Conservation (phyloP, 37 sponge, comb jelly and placozoan genomes). For the Hormiphora californensis region DNA sequence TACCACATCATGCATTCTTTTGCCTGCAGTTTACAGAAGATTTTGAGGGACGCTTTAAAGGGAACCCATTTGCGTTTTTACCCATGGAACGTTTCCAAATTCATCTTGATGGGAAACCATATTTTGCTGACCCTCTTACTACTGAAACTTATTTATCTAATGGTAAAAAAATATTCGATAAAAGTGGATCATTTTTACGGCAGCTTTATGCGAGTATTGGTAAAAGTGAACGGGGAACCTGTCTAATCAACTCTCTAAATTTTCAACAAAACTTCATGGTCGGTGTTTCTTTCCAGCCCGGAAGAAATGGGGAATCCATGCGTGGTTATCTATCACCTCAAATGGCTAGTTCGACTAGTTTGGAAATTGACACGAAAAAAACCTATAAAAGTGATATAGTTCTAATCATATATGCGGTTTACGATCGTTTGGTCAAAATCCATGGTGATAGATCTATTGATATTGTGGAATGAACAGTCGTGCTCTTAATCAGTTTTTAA, state of each 20-base stretch:
- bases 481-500: no score
- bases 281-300: neutral
- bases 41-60: neutral
- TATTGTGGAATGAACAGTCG: neutral
- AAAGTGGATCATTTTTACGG: neutral
- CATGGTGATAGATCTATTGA: neutral
- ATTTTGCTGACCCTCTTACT: neutral
- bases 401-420: neutral
- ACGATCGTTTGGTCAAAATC: neutral
- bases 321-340: neutral
- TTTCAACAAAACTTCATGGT: slow-evolving; percentile 12
- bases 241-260: neutral
- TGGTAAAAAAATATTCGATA: no score
- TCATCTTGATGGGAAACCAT: neutral
- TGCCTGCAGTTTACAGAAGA: neutral
- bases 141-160: no score
- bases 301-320: neutral
- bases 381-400: neutral
- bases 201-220: neutral
- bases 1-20: slow-evolving; percentile 11
- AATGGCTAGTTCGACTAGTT: neutral
- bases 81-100: neutral
- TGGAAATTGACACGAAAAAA: neutral
- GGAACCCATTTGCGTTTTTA: neutral
- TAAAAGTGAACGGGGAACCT: neutral